Evolutionary conservation across 2,797 vertebrate species (phyloP).

Genomic region (Allenopithecus nigroviridis): DNA sequence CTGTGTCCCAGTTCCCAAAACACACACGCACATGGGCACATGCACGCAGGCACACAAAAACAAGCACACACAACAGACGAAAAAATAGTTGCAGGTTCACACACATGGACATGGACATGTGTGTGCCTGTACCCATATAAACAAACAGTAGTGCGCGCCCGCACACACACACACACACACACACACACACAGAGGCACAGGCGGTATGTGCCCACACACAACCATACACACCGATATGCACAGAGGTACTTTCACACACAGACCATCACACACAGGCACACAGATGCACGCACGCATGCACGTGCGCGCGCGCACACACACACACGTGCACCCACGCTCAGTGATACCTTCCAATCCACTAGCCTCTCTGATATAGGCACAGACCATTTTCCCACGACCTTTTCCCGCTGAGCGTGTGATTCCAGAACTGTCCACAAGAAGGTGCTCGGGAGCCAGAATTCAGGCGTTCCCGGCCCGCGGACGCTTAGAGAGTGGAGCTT

Average conservation of each 20-base stretch:
- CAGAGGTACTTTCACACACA: background rate
- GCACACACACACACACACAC: too few relatives aligned
- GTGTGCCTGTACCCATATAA: background rate
- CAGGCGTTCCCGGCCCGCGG: accelerated
- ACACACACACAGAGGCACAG: background rate
- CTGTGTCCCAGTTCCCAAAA: background rate
- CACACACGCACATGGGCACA: background rate
- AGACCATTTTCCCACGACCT: background rate
- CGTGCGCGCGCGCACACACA: too few relatives aligned
- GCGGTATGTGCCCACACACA: background rate
- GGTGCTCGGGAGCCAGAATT: background rate
- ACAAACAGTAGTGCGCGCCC: background rate
- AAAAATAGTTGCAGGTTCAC: background rate
- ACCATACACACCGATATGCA: background rate
- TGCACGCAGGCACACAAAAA: background rate
- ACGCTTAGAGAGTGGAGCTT: background rate
- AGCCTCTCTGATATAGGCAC: background rate
- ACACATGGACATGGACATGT: background rate
- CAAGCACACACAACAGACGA: background rate
- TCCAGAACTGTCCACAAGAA: slow-evolving; percentile 53
- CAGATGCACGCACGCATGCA: background rate
- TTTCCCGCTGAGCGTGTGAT: background rate
- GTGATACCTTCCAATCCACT: background rate
- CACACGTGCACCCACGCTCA: accelerated
- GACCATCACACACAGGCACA: background rate